Base-by-base conservation (phyloP, 2,888 invertebrate genomes). In the Phyto melanocephala region DNA sequence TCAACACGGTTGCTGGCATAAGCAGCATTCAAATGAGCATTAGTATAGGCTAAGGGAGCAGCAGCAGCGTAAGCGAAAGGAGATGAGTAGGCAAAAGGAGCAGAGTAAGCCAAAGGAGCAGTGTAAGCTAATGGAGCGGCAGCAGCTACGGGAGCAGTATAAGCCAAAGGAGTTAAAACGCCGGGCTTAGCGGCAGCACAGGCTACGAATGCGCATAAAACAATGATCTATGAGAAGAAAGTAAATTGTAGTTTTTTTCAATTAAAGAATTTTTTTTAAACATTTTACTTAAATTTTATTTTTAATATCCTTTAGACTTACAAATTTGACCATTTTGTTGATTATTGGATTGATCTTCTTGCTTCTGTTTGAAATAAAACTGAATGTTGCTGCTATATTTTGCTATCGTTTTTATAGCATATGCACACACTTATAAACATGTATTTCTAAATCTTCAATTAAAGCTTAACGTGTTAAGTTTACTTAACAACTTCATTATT, bases 181-280 rank as follows among this genome's bases (percentile, higher is more conserved):
- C 88, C 88, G 13, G 90, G 88, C 78, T 90, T 90, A 68, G 90
- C 91, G 50, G 88, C 86, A 35, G 81, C 87, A 50, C 87, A 84
- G 76, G 88, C 89, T 71, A 89, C 83, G 76, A 88, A 76, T 65
- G 88, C 89, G 85, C 87, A 84, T 62, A 90, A 84, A 56, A 87
- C 86, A 86, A 86, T 85, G n/a, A 65, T 65, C 78, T 78, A 11
- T 11, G 33, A 60, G 15, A 17, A 11, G 1, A 58, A 22, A 10
- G 6, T 28, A 5, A 37, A 60, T 1, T n/a, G n/a, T n/a, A 56
- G n/a, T n/a, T 5, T 56, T 1, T 20, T 33, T n/a, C n/a, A n/a
- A n/a, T 24, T 40, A 28, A 7, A n/a, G 15, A 4, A 4, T 28
- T 6, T 28, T 28, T 28, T 28, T 28, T 28, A n/a, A n/a, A n/a